Base-by-base conservation (phyloP, 2,113 vertebrate genomes). In the Vireo altiloquus region DNA sequence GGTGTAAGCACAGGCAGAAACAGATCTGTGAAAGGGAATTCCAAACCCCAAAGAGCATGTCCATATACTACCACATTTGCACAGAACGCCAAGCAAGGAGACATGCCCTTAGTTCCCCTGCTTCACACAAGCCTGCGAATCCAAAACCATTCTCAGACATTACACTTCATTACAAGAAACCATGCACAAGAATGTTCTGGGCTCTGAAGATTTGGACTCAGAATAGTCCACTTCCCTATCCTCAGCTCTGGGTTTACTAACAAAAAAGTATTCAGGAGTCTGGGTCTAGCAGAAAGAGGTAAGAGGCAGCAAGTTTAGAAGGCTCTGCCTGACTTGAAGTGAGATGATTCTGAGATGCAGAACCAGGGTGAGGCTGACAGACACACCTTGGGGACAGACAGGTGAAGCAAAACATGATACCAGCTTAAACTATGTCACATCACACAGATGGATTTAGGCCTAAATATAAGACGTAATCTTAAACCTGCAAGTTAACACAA, bases 51-150 rank as follows among this genome's bases (percentile, higher is more conserved):
- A 18, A 44, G 5, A 39, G 5, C 49, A 65, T 23, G 74, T n/a
- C 46, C 46, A 44, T 31, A 17, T 13, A 12, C 11, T 30, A 78
- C 22, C 13, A 53, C 3, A 4, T 12, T 42, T 46, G 47, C 30
- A 70, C n/a, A 90, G 59, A 89, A 87, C 61, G 33, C 17, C 39
- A 87, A 39, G 15, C 22, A 66, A 84, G 11, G 22, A 90, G 22
- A 61, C 15, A 31, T 0, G 0, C 11, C 25, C 27, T 57, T 44
- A 49, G n/a, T 7, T 78, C 24, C 40, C 5, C 10, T 5, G 14
- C 59, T 23, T 59, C 61, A 71, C 31, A 33, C 8, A 71, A 64
- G 24, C 14, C 9, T 4, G 3, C 1, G 1, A 91, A 81, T 37
- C 20, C 77, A 78, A 31, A 87, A 37, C 17, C 19, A 54, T 37